Base-by-base conservation (phyloP, 2,888 invertebrate genomes). In the Cosmia trapezina region DNA sequence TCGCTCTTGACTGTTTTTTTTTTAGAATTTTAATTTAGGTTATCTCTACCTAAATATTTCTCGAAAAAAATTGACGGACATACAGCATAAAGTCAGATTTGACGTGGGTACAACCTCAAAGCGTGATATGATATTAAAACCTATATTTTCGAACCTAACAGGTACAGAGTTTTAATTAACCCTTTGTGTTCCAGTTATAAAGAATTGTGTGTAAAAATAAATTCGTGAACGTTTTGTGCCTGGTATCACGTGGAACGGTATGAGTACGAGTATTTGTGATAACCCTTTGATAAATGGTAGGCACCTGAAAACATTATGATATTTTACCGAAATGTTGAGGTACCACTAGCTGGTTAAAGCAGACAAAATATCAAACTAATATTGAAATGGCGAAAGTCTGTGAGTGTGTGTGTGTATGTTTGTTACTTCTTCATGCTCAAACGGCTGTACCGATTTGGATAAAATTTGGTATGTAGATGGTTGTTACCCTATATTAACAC, bases 91-190 rank as follows among this genome's bases (percentile, higher is more conserved):
- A 64, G n/a, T n/a, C 28, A n/a, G 0, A 14, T 41, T 41, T 45
- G 37, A 65, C 62, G 14, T 49, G 28, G 57, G 14, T 63, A 28
- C 14, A n/a, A 64, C 37, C 47, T 22, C 62, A 65, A 53, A 56
- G 3, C 56, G 5, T 47, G 65, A 72, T 53, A 62, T 51, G 33
- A 66, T 57, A 78, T 72, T 49, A 73, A 49, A 53, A 66, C 62
- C 56, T 59, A 72, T 57, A 77, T 63, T 66, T 78, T 43, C 22
- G 12, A 72, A 9, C 43, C 56, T 56, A 57, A 78, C 63, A 33
- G 57, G 43, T 43, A 57, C 33, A 19, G 11, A 53, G 49, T 72
- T 66, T 73, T 65, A 66, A 78, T 77, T 73, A 76, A 72, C 49
- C 41, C 47, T 53, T 71, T 61, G 60, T 78, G 8, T 71, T 49